A percentile compares a stretch with the other conserved stretches of the same genome.
Evolutionary conservation across 37 sponge, comb jelly and placozoan genomes (phyloP).

Genomic region (Cliona cf. orientalis): DNA sequence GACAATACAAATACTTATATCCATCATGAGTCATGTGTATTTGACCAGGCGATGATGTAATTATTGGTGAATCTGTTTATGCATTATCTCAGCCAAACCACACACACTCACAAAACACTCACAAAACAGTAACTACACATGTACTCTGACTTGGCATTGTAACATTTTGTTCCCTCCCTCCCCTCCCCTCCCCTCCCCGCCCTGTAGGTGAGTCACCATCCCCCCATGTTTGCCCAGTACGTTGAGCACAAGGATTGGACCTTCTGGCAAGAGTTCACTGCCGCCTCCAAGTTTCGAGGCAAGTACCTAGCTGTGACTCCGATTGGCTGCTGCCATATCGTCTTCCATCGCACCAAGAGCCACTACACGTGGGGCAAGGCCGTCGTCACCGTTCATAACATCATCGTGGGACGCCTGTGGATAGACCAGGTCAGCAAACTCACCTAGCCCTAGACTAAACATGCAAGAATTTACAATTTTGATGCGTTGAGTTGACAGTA

Average conservation of each 20-base stretch:
- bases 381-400: constrained; percentile 91
- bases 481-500: too few species aligned
- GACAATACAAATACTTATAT: too few species aligned
- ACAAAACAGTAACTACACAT: neutral
- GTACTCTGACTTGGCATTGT: neutral
- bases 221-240: constrained; percentile 92
- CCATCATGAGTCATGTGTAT: too few species aligned
- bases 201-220: constrained; percentile 95
- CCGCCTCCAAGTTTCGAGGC: constrained; percentile 97
- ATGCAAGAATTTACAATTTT: too few species aligned
- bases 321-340: constrained; percentile 82
- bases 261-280: constrained; percentile 95
- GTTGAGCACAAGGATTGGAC: constrained; percentile 95
- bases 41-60: too few species aligned
- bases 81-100: too few species aligned
- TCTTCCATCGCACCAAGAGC: constrained; percentile 80
- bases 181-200: neutral
- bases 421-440: constrained; percentile 85
- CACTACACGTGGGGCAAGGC: constrained; percentile 95
- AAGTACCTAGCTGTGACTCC: constrained; percentile 90
- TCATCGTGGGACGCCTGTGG: constrained; percentile 97
- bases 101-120: neutral
- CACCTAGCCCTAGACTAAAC: too few species aligned
- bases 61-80: too few species aligned
- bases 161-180: neutral